These are phyloP conservation scores for Sesamia inferens DNA, from an alignment of 2,888 invertebrate species.

Conservation along the genomic window DNA sequence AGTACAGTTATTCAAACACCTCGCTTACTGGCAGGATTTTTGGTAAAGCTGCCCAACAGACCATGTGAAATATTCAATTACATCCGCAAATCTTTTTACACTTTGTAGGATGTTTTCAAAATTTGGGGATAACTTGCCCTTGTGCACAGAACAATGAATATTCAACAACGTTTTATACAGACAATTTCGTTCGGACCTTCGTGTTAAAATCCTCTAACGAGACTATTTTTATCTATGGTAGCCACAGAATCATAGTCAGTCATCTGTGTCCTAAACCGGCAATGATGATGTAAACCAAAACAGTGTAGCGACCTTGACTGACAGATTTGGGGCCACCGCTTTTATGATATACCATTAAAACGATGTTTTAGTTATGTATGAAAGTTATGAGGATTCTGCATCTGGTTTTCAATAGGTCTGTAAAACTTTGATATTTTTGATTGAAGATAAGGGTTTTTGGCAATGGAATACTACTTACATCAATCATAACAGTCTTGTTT, in stretches of 20 bases:
- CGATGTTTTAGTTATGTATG: conserved; percentile 39
- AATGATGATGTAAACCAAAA: conserved; percentile 78
- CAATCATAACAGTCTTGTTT: not conserved
- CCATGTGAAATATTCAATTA: conserved; percentile 36
- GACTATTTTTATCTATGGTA: conserved; percentile 41
- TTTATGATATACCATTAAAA: conserved; percentile 66
- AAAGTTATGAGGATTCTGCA: conserved; percentile 39
- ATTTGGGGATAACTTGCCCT: conserved; percentile 6
- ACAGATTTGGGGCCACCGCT: conserved; percentile 68
- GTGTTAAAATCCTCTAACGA: conserved; percentile 37
- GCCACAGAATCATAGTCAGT: conserved; percentile 67
- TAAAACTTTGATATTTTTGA: conserved; percentile 43
- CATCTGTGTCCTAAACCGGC: conserved; percentile 74
- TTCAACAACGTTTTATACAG: conserved; percentile 24
- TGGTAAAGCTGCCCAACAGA: conserved; percentile 22
- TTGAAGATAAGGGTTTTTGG: conserved; percentile 22
- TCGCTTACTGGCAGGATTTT: conserved; percentile 18
- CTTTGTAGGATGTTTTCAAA: not conserved
- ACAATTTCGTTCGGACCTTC: conserved; percentile 30
- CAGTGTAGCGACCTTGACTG: conserved; percentile 77
- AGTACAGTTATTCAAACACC: not conserved
- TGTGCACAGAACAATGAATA: conserved; percentile 30
- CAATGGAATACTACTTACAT: conserved; percentile 26
- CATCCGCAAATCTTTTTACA: conserved; percentile 25
- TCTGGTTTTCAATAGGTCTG: conserved; percentile 47